phyloP scores from a whole-genome alignment of 2,113 vertebrate species.

The Hiodon tergisus region DNA sequence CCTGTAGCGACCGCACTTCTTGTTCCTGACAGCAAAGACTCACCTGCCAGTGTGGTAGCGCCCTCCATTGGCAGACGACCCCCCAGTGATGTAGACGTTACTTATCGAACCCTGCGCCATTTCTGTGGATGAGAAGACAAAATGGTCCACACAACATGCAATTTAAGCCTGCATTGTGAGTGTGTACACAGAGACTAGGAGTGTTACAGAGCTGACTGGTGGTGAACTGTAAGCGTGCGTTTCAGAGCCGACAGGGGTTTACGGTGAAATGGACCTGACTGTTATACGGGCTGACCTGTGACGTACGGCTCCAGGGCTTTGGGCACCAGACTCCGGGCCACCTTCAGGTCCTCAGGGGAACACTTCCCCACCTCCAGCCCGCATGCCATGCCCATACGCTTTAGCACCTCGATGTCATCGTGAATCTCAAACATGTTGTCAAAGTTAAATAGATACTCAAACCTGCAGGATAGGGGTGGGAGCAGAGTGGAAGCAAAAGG shows the following conservation, averaged over 20 bases:
- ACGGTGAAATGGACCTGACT: neutral
- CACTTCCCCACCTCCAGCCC: constrained; percentile 92
- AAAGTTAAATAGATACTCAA: constrained; percentile 98
- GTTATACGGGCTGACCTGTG: constrained; percentile 68
- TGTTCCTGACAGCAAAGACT: constrained; percentile 8
- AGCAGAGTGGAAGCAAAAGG: neutral
- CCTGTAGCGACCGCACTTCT: neutral
- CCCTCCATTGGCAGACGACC: constrained; percentile 80
- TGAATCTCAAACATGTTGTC: constrained; percentile 99
- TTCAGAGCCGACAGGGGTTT: neutral
- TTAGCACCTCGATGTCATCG: constrained; percentile 95
- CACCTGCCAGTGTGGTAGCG: constrained; percentile 84
- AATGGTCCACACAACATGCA: neutral
- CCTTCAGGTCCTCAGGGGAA: constrained; percentile 87
- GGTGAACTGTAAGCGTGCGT: neutral
- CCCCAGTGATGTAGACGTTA: constrained; percentile 83
- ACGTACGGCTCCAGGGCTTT: constrained; percentile 98
- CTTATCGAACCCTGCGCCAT: constrained; percentile 96
- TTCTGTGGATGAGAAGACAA: constrained; percentile 60
- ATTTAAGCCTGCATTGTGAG: neutral
- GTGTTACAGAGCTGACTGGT: neutral
- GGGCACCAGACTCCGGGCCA: constrained; percentile 86
- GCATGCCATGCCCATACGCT: constrained; percentile 97
- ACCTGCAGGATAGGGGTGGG: constrained; percentile 58
- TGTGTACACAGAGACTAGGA: neutral